Evolutionary conservation across 2,797 vertebrate genomes (phyloP).

Genomic region (Enteromius fasciolatus): DNA sequence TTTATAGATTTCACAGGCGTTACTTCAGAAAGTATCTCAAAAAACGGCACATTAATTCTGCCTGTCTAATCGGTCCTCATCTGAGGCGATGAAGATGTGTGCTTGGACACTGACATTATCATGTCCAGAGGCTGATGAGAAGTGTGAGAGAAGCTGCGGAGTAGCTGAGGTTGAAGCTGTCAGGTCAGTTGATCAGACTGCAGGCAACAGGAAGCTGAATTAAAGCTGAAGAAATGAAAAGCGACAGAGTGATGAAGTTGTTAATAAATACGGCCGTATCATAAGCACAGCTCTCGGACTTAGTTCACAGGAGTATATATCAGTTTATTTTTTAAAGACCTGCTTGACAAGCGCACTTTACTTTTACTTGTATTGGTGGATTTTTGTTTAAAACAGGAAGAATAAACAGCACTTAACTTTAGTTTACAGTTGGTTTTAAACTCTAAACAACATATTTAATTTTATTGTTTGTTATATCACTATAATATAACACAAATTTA

Average conservation of each 20-base stretch:
- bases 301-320: not conserved
- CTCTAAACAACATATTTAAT: not conserved
- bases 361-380: not conserved
- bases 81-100: constrained; percentile 10
- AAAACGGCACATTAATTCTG: not conserved
- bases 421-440: not conserved
- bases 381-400: not conserved
- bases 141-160: constrained; percentile 28
- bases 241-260: constrained; percentile 41
- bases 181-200: constrained; percentile 53
- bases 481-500: not conserved
- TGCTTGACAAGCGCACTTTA: not conserved
- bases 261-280: constrained; percentile 30
- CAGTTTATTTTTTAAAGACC: not conserved
- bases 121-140: constrained; percentile 25
- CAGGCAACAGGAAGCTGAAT: constrained; percentile 38
- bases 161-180: constrained; percentile 56
- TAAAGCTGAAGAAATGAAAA: constrained; percentile 44
- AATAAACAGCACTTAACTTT: not conserved
- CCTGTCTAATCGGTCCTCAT: constrained; percentile 11
- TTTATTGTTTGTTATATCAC: not conserved
- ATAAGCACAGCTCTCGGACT: not conserved
- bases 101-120: constrained; percentile 23
- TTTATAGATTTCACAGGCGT: not conserved
- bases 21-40: not conserved